phyloP scores from a whole-genome alignment of 1,140 invertebrate species.

The Conopomorpha cramerella region DNA sequence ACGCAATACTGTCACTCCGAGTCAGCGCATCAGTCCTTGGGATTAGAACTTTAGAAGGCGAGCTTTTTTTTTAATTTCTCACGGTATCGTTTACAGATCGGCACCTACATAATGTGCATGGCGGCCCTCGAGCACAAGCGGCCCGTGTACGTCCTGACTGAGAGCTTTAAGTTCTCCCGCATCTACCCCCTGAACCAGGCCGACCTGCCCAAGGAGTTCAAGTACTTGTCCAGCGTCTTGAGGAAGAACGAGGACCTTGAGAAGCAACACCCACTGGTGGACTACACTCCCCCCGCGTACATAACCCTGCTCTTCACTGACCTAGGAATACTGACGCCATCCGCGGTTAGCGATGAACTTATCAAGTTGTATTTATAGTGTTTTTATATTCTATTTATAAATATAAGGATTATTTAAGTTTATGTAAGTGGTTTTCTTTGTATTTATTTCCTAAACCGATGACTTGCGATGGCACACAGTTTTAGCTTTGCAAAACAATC shows the following conservation, averaged over 20 bases:
- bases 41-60: no score
- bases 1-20: no score
- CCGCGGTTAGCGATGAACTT: conserved; percentile 95
- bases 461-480: no score
- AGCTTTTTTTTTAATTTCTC: no score
- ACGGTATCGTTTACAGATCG: conserved; percentile 75
- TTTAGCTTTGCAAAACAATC: no score
- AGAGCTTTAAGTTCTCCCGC: conserved; percentile 96
- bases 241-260: conserved; percentile 62
- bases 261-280: conserved; percentile 85
- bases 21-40: no score
- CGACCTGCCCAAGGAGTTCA: conserved; percentile 89
- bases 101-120: conserved; percentile 88
- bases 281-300: conserved; percentile 94
- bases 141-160: conserved; percentile 93
- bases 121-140: conserved; percentile 93
- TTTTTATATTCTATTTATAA: conserved; percentile 4
- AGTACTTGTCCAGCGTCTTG: conserved; percentile 72
- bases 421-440: no score
- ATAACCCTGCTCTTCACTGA: conserved; percentile 95
- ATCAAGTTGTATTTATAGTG: conserved; percentile 92
- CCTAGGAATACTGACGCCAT: conserved; percentile 92
- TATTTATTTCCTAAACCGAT: no score
- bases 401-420: conserved; percentile 20
- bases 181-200: conserved; percentile 92